Percentiles rank a stretch among this genome's conserved stretches.
Evolutionary conservation across 2,113 vertebrate genomes (phyloP).

Genomic region (Dunckerocampus dactyliophorus): DNA sequence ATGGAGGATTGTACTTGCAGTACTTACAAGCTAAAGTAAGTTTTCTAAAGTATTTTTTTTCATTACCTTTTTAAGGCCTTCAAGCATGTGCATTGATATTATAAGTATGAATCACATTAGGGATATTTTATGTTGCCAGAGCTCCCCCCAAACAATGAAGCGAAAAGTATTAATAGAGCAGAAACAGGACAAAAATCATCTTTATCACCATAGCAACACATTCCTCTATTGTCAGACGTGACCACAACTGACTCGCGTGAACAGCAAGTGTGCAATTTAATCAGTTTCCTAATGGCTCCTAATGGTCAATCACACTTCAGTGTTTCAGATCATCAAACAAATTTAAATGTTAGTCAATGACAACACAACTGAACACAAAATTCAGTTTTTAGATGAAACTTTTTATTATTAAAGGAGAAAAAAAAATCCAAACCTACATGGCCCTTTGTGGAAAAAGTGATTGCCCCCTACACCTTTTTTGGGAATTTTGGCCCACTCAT

Average conservation of each 20-base stretch:
- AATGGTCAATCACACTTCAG: constrained; percentile 57
- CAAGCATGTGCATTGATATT: constrained; percentile 24
- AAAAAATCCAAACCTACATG: no score
- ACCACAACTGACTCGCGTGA: constrained; percentile 34
- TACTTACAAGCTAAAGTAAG: neutral
- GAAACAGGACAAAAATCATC: constrained; percentile 59
- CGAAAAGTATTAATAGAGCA: constrained; percentile 49
- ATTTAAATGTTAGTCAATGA: no score
- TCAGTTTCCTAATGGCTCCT: constrained; percentile 63
- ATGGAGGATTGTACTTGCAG: no score
- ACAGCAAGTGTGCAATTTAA: constrained; percentile 44
- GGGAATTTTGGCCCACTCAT: no score
- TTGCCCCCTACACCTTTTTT: constrained; percentile 21
- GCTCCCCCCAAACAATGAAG: constrained; percentile 43
- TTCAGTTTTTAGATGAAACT: no score
- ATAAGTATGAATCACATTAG: constrained; percentile 39
- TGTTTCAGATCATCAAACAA: no score
- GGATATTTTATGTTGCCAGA: constrained; percentile 54
- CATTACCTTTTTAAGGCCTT: neutral
- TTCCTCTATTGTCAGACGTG: constrained; percentile 35
- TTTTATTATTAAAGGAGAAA: no score
- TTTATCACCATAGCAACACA: constrained; percentile 57
- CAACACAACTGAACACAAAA: no score
- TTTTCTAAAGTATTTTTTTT: neutral
- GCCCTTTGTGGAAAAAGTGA: constrained; percentile 7